Percentiles rank a stretch among this genome's conserved stretches.
These are phyloP conservation scores for Rhynchonema sp. DNA, from an alignment of 2,888 invertebrate genomes.

Conservation along the genomic window DNA sequence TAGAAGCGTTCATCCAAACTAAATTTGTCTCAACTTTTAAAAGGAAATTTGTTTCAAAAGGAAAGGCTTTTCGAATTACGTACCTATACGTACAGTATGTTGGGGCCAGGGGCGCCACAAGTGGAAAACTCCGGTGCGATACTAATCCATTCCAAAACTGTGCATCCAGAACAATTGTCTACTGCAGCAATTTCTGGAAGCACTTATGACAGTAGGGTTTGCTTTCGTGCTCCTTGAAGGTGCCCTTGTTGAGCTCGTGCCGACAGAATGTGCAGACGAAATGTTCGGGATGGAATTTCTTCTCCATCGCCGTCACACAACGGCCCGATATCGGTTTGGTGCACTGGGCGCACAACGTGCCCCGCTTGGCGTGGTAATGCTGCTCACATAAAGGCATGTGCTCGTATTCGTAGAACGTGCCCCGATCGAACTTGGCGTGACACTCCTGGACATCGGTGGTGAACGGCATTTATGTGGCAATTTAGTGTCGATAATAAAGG, in stretches of 20 bases:
- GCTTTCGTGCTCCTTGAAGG: constrained; percentile 95
- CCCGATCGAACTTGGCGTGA: constrained; percentile 81
- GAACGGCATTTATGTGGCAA: no score
- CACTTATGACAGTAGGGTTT: constrained; percentile 95
- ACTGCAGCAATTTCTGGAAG: constrained; percentile 69
- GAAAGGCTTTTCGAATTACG: no score
- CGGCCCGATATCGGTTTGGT: constrained; percentile 72
- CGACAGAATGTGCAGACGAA: constrained; percentile 98
- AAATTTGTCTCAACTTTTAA: no score
- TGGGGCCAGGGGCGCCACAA: no score
- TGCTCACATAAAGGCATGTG: constrained; percentile 95
- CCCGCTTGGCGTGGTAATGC: constrained; percentile 89
- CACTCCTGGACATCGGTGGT: constrained; percentile 95
- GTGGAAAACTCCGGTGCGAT: no score
- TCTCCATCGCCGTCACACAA: constrained; percentile 90
- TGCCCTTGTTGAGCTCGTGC: constrained; percentile 91
- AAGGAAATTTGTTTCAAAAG: no score
- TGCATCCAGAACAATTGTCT: no score
- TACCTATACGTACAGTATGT: no score
- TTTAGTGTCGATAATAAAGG: no score
- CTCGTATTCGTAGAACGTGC: constrained; percentile 95
- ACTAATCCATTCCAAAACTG: no score
- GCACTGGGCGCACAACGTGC: constrained; percentile 90
- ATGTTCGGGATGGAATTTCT: constrained; percentile 97
- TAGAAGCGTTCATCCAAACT: no score